Conservation (phyloP, 2,797 vertebrate genomes). For the Hypotaenidia philippensis region DNA sequence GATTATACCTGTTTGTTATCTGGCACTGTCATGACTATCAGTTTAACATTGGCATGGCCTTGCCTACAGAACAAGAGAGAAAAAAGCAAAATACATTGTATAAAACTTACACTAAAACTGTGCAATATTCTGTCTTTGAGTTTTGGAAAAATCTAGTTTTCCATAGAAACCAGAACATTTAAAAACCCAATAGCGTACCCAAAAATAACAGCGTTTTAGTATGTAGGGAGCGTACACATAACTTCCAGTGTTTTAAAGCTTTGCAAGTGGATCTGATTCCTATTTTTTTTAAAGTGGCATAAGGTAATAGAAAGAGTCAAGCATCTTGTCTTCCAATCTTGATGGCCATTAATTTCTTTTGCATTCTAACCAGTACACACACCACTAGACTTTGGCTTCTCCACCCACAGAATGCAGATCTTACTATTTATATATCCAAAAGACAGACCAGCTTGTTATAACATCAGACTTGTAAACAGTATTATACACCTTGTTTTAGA, state of each 20-base stretch:
- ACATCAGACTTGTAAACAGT: not conserved
- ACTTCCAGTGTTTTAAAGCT: not conserved
- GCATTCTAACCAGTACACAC: not conserved
- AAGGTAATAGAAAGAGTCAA: not conserved
- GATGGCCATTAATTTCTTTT: not conserved
- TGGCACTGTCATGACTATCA: slow-evolving; percentile 86
- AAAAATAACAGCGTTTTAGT: not conserved
- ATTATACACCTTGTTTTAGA: not conserved
- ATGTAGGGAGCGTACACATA: not conserved
- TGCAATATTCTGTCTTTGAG: not conserved
- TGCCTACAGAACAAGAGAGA: slow-evolving; percentile 80
- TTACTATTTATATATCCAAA: not conserved
- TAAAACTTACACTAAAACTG: not conserved
- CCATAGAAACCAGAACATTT: not conserved
- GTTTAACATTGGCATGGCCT: slow-evolving; percentile 87
- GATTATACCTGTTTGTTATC: slow-evolving; percentile 82
- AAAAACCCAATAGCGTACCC: not conserved
- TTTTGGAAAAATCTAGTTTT: not conserved
- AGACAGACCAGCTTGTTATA: not conserved
- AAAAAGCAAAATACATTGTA: not conserved
- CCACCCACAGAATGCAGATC: not conserved
- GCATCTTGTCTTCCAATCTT: not conserved
- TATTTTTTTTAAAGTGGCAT: not conserved
- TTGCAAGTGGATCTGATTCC: not conserved
- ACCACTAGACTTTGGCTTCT: not conserved